Percentiles rank a stretch among this genome's conserved stretches.
Conservation (phyloP, 2,113 vertebrate species). For the Talpa occidentalis region DNA sequence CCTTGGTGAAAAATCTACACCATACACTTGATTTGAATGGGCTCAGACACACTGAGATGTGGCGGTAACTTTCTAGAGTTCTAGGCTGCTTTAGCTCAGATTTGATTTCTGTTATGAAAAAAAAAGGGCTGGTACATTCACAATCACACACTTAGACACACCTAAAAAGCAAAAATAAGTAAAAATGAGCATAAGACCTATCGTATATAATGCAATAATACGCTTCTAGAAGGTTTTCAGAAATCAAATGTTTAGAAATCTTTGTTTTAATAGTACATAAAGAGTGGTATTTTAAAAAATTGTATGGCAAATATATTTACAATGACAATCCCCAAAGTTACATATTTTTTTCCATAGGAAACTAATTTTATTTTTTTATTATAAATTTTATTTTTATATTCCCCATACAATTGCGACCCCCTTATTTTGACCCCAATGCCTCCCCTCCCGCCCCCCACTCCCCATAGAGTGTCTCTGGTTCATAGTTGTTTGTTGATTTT, state of each 20-base stretch:
- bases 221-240: background rate
- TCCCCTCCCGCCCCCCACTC: no score
- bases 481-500: no score
- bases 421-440: no score
- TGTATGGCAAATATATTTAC: background rate
- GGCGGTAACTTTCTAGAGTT: background rate
- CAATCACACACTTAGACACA: background rate
- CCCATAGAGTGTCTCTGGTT: no score
- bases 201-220: background rate
- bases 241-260: constrained; percentile 48
- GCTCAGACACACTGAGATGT: background rate
- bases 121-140: background rate
- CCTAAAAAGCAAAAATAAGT: background rate
- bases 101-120: background rate
- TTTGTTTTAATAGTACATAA: background rate
- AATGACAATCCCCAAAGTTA: background rate
- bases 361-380: no score
- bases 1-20: background rate
- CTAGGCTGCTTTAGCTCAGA: background rate
- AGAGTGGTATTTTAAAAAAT: background rate
- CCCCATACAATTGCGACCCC: no score
- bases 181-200: background rate
- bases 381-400: no score
- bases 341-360: no score
- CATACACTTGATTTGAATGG: background rate